phyloP scores from a whole-genome alignment of 2,888 invertebrate species.

The Anoncus sp. region DNA sequence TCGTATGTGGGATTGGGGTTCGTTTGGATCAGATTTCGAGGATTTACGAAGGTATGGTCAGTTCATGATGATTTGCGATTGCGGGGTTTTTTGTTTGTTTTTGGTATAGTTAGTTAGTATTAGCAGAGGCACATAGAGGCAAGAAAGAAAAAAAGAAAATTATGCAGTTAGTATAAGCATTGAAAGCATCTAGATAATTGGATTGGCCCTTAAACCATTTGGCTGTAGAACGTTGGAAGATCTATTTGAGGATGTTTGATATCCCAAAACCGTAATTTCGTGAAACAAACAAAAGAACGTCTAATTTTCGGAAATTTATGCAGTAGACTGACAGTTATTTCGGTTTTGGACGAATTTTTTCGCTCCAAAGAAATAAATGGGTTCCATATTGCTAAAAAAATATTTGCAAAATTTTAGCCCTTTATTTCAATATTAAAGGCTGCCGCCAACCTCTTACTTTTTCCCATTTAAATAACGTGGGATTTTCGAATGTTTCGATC shows the following conservation, averaged over 20 bases:
- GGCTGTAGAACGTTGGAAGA: neutral
- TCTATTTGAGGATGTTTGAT: neutral
- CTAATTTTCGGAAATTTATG: no score
- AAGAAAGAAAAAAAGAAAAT: slow-evolving; percentile 39
- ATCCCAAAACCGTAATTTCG: neutral
- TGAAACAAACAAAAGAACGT: no score
- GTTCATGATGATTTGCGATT: slow-evolving; percentile 24
- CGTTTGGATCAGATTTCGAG: neutral
- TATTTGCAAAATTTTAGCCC: no score
- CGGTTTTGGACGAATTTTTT: no score
- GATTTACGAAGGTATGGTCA: slow-evolving; percentile 12
- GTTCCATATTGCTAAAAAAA: no score
- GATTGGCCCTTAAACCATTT: neutral
- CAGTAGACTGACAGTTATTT: no score
- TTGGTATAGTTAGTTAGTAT: slow-evolving; percentile 34
- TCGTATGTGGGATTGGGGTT: neutral
- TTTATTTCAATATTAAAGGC: no score
- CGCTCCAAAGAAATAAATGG: no score
- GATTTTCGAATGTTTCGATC: no score
- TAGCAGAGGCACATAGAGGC: slow-evolving; percentile 36
- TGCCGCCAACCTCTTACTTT: no score
- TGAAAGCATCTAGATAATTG: slow-evolving; percentile 35
- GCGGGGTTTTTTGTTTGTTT: slow-evolving; percentile 19
- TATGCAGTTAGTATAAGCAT: slow-evolving; percentile 57
- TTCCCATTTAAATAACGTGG: no score